Evolutionary conservation across 2,113 vertebrate genomes (phyloP).

Genomic region (Ornithorhynchus anatinus): DNA sequence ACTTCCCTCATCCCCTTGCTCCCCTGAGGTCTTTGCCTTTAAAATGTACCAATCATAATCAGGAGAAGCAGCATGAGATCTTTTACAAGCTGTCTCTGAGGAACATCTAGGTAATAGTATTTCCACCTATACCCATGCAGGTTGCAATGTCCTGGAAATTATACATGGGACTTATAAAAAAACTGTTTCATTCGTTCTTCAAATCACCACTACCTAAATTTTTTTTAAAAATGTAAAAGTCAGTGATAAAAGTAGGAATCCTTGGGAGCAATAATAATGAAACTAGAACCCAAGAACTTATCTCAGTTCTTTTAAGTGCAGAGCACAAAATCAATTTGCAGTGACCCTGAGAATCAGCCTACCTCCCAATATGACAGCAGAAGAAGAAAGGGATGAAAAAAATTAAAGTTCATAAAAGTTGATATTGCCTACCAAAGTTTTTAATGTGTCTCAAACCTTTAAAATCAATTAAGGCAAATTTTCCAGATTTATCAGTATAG

Average conservation of each 20-base stretch:
- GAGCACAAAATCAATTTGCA: conserved; percentile 75
- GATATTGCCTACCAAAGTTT: conserved; percentile 54
- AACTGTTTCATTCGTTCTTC: conserved; percentile 30
- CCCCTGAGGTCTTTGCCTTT: conserved; percentile 25
- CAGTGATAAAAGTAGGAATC: conserved; percentile 70
- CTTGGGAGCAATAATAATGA: conserved; percentile 63
- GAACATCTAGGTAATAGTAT: background rate
- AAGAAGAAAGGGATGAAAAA: conserved; percentile 61
- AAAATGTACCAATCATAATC: conserved; percentile 44
- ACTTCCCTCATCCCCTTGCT: background rate
- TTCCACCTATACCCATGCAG: conserved; percentile 19
- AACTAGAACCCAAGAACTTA: conserved; percentile 61
- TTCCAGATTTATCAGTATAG: conserved; percentile 44
- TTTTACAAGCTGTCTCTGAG: background rate
- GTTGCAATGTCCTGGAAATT: conserved; percentile 19
- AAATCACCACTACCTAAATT: conserved; percentile 43
- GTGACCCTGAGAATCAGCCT: conserved; percentile 65
- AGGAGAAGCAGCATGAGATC: background rate
- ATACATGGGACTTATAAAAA: conserved; percentile 23
- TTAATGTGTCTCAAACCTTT: conserved; percentile 49
- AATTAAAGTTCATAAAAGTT: conserved; percentile 64
- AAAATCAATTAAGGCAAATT: conserved; percentile 44
- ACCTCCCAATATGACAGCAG: conserved; percentile 60
- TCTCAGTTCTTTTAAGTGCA: conserved; percentile 64
- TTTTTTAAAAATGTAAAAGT: conserved; percentile 56